These are phyloP conservation scores for Hydrotaea diabolus DNA, from an alignment of 2,888 invertebrate genomes.

Conservation along the genomic window DNA sequence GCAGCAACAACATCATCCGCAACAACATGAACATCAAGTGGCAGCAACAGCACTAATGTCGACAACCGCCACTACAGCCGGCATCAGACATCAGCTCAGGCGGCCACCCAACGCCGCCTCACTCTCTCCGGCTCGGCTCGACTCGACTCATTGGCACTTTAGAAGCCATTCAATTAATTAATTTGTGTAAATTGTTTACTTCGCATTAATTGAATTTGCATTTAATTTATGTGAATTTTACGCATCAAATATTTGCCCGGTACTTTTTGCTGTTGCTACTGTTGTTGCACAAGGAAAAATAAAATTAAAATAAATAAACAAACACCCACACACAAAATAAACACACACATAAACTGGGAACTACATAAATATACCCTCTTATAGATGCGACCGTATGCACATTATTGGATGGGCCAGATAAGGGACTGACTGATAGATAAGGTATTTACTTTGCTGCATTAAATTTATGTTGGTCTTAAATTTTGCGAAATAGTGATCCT, in stretches of 20 bases:
- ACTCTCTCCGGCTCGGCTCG: too few species aligned
- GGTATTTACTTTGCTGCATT: neutral
- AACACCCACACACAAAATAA: constrained; percentile 20
- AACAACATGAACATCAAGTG: neutral
- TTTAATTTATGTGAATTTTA: constrained; percentile 74
- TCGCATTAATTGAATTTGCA: constrained; percentile 79
- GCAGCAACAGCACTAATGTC: neutral
- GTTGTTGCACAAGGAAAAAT: constrained; percentile 22
- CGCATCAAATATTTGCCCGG: constrained; percentile 59
- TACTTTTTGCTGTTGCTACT: constrained; percentile 15
- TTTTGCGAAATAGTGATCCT: neutral
- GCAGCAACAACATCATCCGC: too few species aligned
- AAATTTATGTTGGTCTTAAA: neutral
- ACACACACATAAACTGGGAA: neutral
- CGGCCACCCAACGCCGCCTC: neutral
- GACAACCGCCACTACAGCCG: too few species aligned
- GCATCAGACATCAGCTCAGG: too few species aligned
- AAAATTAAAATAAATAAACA: constrained; percentile 38
- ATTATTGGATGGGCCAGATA: neutral
- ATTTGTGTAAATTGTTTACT: constrained; percentile 79
- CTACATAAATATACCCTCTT: neutral
- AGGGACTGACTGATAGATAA: too few species aligned
- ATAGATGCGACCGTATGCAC: neutral
- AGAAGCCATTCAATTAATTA: constrained; percentile 78
- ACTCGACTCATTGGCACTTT: constrained; percentile 73